These are phyloP conservation scores for Tachuris rubrigastra DNA, from an alignment of 2,113 vertebrate genomes.

Conservation along the genomic window DNA sequence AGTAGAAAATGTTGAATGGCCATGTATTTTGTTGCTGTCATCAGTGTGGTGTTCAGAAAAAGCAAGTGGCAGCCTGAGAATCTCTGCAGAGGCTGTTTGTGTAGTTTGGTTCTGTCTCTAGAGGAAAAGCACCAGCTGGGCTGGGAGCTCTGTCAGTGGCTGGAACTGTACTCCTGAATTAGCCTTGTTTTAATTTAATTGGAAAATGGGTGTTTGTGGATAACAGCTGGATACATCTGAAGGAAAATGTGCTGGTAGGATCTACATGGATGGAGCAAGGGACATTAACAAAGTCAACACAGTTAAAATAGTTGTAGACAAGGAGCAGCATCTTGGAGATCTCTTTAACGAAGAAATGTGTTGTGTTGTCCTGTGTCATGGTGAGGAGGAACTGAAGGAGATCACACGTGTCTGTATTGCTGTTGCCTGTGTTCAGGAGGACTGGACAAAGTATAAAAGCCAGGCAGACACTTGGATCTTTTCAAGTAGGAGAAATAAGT, in stretches of 20 bases:
- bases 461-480: neutral
- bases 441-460: neutral
- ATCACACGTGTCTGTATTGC: neutral
- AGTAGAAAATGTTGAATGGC: neutral
- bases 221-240: neutral
- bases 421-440: neutral
- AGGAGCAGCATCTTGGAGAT: neutral
- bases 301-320: neutral
- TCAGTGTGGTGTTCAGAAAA: neutral
- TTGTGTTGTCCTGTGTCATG: neutral
- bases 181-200: neutral
- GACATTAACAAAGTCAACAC: neutral
- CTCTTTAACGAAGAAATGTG: neutral
- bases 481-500: neutral
- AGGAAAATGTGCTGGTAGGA: neutral
- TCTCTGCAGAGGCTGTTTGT: conserved; percentile 17
- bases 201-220: neutral
- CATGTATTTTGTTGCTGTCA: neutral
- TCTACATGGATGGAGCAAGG: neutral
- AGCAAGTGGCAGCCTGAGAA: neutral
- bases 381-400: neutral
- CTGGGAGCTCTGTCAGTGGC: neutral
- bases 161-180: neutral
- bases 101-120: neutral
- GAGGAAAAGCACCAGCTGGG: conserved; percentile 2